Evolutionary conservation across 23 tunicate genomes (phyloP), one percentile per base, ranked within the genome.

Genomic region (Botrylloides violaceus): DNA sequence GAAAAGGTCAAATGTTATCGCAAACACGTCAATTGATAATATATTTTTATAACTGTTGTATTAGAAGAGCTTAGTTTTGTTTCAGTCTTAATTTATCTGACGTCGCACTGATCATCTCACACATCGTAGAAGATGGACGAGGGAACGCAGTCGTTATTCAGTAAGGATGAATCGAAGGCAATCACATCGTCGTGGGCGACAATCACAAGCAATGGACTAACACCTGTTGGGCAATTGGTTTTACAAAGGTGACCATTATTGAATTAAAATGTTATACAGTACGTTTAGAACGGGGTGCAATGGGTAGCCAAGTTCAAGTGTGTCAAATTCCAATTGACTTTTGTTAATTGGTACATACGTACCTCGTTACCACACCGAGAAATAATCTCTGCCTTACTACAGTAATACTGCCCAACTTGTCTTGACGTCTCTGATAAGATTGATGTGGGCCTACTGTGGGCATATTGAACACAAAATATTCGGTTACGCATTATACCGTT

Each of bases 181-280:
- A 31, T 63, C 23, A 63, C 26, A 9, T 27, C 70, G 9, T 63
- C 70, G 35, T 63, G 70, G 70, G 20, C 34, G 4, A 28, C 35
- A 3, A 7, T 63, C 34, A 63, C 70, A 3, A 31, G 3, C 3
- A 33, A 9, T 19, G 70, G 70, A 4, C 20, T 63, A 4, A 21
- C 70, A 3, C 35, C 70, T 19, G 70, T 31, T 3, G 70, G 70
- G 6, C 70, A 31, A 28, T 3, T 63, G 34, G 36, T 63, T 3
- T 34, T 63, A 3, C 36, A 31, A 33, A 63, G 70, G 70, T 58
- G n/a, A n/a, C n/a, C n/a, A n/a, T n/a, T n/a, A n/a, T n/a, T n/a
- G n/a, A n/a, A n/a, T n/a, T n/a, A n/a, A n/a, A n/a, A n/a, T n/a
- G n/a, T n/a, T n/a, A n/a, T n/a, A n/a, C n/a, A n/a, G n/a, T n/a